Conservation (phyloP, 2,797 vertebrate genomes). For the Potorous gilbertii region DNA sequence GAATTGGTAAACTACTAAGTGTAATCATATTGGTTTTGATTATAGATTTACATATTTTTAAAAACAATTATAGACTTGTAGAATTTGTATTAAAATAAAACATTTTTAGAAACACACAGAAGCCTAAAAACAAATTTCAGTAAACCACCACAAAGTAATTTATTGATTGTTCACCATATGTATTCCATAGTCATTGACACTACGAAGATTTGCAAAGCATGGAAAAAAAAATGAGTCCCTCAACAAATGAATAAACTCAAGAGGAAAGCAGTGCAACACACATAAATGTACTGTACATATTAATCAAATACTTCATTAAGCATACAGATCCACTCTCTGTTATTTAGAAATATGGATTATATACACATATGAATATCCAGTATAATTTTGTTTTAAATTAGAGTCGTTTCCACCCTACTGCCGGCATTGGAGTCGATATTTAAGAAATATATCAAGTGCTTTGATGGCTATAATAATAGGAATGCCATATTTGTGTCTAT, state of each 20-base stretch:
- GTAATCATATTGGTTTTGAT: not conserved
- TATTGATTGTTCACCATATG: not conserved
- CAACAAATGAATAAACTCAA: not conserved
- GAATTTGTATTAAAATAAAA: not conserved
- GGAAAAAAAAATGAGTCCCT: not conserved
- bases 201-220: not conserved
- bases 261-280: not conserved
- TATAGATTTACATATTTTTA: not conserved
- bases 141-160: not conserved
- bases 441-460: not conserved
- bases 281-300: not conserved
- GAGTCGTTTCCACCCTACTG: not conserved
- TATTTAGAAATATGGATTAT: not conserved
- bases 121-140: not conserved
- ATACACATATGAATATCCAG: not conserved
- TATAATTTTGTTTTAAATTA: not conserved
- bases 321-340: not conserved
- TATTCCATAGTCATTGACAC: not conserved
- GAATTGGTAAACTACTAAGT: not conserved
- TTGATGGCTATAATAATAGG: not conserved
- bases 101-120: not conserved
- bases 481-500: not conserved
- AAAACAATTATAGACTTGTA: not conserved
- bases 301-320: not conserved
- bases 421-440: not conserved